Evolutionary conservation across 2,888 invertebrate genomes (phyloP).

Genomic region (Chesias legatella): DNA sequence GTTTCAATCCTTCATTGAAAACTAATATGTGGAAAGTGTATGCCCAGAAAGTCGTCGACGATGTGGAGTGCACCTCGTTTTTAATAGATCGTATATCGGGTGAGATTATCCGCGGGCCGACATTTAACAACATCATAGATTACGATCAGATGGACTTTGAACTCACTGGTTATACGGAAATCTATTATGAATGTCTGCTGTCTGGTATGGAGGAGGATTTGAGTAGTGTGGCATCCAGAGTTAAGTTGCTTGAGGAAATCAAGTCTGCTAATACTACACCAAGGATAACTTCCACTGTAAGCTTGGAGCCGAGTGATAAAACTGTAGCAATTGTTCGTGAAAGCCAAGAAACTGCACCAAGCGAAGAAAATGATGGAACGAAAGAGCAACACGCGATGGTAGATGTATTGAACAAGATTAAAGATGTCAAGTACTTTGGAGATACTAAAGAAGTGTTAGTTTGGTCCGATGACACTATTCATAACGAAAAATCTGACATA

Average conservation of each 20-base stretch:
- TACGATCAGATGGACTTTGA: conserved; percentile 69
- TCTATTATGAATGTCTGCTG: conserved; percentile 61
- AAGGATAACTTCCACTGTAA: conserved; percentile 35
- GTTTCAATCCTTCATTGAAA: conserved; percentile 63
- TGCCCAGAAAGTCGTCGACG: conserved; percentile 48
- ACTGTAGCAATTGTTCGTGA: conserved; percentile 19
- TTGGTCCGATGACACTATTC: conserved; percentile 50
- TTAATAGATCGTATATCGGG: conserved; percentile 62
- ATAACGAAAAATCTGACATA: conserved; percentile 4
- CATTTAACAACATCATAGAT: conserved; percentile 67
- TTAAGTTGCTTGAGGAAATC: conserved; percentile 56
- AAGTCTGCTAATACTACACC: conserved; percentile 50
- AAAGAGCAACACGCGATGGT: conserved; percentile 38
- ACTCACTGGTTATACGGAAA: conserved; percentile 61
- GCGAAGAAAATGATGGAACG: conserved; percentile 18
- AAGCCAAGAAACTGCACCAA: conserved; percentile 1
- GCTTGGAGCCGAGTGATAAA: conserved; percentile 28
- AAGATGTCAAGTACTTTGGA: conserved; percentile 50
- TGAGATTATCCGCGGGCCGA: conserved; percentile 61
- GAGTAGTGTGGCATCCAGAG: conserved; percentile 60
- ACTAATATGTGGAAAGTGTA: conserved; percentile 63
- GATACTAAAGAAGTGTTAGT: conserved; percentile 51
- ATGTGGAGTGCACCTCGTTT: conserved; percentile 57
- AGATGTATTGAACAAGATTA: conserved; percentile 49
- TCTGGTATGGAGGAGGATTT: conserved; percentile 57